Conservation (phyloP, 2,797 vertebrate species). For the Staurois parvus region DNA sequence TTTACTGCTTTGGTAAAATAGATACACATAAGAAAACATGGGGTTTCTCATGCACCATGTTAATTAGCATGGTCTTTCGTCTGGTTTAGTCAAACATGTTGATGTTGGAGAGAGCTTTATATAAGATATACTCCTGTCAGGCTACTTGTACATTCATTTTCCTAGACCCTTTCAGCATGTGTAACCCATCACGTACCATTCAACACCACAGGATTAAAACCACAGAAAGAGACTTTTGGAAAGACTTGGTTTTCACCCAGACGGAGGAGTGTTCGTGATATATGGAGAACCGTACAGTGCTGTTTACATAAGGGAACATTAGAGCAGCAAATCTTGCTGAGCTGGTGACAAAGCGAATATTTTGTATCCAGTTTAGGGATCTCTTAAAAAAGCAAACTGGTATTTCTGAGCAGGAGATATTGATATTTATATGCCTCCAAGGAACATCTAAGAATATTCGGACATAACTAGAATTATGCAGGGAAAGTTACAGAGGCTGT, state of each 20-base stretch:
- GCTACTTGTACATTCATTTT: conserved; percentile 53
- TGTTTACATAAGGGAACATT: conserved; percentile 50
- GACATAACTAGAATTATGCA: neutral
- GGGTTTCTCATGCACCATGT: neutral
- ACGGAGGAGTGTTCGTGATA: conserved; percentile 38
- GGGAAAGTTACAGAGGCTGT: conserved; percentile 19
- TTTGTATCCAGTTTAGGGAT: conserved; percentile 37
- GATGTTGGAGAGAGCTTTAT: conserved; percentile 53
- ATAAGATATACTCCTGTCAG: conserved; percentile 43
- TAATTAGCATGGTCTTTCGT: conserved; percentile 55
- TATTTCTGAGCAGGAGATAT: conserved; percentile 33
- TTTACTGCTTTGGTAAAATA: conserved; percentile 27
- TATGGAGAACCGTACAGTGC: conserved; percentile 29
- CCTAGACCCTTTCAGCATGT: conserved; percentile 38
- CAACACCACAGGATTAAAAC: conserved; percentile 41
- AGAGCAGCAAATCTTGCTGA: conserved; percentile 53
- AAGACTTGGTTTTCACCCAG: conserved; percentile 48
- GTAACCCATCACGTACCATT: conserved; percentile 45
- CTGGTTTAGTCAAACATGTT: conserved; percentile 55
- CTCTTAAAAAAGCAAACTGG: conserved; percentile 23
- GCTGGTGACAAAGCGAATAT: conserved; percentile 54
- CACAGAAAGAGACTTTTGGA: conserved; percentile 30
- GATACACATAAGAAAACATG: conserved; percentile 31
- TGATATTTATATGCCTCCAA: conserved; percentile 32
- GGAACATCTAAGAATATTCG: conserved; percentile 19